Evolutionary conservation across 1,140 invertebrate genomes (phyloP), one percentile per base, ranked within the genome.

Genomic region (Druon quercuslanigerum): DNA sequence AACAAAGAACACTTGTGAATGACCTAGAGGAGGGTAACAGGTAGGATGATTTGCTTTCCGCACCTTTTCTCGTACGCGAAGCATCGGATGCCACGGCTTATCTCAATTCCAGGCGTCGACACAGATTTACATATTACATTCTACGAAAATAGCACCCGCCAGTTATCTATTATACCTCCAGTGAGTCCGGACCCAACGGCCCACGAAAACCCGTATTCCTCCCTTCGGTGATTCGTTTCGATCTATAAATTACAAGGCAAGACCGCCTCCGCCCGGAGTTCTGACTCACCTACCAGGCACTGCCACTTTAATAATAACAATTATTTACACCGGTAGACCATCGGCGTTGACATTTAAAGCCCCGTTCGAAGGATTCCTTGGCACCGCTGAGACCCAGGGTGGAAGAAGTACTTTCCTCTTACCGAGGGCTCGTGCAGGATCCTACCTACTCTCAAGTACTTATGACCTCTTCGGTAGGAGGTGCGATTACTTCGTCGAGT

Each of bases 231-330:
- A 88, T 90, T 87, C 83, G 82, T 81, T 81, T 84, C 83, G 85
- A 90, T 89, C 87, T 88, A 90, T 90, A 90, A 91, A 91, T 91
- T 88, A 90, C 85, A 78, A 81, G 83, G 81, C 83, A 81, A 86
- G 82, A 79, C 82, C 86, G 84, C 83, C 77, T 77, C 81, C 78
- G 66, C 74, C 50, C 13, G 13, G 51, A 60, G 75, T 25, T 84
- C 85, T 84, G 82, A 83, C 79, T 85, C 79, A 83, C 52, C 75
- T 73, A 79, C 54, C 74, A 74, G 77, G 75, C 75, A 71, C 79
- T 76, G 78, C 81, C 75, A 82, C 78, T 86, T 87, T 82, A 87
- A 89, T 87, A 90, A 90, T 87, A 87, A 88, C 86, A 87, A 90
- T 91, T 89, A 90, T 90, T 91, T 90, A 90, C 84, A 77, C 77